These are phyloP conservation scores for Macrosiphum euphorbiae DNA, from an alignment of 2,888 invertebrate species.

Conservation along the genomic window DNA sequence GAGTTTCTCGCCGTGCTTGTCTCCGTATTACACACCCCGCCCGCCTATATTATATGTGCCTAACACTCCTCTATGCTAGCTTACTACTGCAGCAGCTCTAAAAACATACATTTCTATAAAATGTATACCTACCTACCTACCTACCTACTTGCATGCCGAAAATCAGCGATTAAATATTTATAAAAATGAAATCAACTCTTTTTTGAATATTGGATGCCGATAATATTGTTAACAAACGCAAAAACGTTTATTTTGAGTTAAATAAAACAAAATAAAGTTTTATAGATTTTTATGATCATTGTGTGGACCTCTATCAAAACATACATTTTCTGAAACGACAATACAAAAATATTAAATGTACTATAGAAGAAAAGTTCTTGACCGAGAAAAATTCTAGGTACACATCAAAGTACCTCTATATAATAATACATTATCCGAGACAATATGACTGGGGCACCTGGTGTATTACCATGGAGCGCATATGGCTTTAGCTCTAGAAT, in stretches of 20 bases:
- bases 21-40: neutral
- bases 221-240: neutral
- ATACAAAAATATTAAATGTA: neutral
- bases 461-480: neutral
- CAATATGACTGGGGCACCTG: neutral
- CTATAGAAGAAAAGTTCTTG: neutral
- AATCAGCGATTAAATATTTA: neutral
- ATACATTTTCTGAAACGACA: neutral
- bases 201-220: neutral
- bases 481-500: neutral
- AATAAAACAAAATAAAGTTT: neutral
- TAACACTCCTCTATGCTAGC: neutral
- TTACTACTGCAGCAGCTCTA: neutral
- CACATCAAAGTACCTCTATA: neutral
- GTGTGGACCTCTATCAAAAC: neutral
- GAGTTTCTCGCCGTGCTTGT: neutral
- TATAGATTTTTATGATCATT: neutral
- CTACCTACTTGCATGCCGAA: neutral
- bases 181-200: neutral
- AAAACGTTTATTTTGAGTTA: neutral
- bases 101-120: neutral
- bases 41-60: neutral
- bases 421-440: neutral
- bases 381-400: neutral
- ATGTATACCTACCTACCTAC: neutral